These are phyloP conservation scores for Bradypus variegatus DNA, from an alignment of 2,797 vertebrate species.

Conservation along the genomic window DNA sequence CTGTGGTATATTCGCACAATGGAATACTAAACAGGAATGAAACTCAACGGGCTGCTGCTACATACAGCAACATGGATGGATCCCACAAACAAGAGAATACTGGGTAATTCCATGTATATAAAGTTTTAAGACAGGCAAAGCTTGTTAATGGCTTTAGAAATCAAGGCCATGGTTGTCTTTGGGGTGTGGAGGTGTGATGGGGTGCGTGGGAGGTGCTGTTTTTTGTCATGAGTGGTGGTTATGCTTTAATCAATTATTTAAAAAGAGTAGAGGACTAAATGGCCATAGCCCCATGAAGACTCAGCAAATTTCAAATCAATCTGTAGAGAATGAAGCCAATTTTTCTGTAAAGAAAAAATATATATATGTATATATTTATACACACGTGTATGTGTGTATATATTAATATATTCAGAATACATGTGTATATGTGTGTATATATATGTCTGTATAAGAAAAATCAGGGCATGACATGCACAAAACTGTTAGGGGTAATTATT, in stretches of 20 bases:
- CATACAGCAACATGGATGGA: no score
- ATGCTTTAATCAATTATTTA: no score
- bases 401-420: no score
- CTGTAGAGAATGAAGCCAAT: neutral
- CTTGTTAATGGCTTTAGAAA: neutral
- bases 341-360: neutral
- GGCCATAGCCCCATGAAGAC: neutral
- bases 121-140: neutral
- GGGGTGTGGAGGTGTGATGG: neutral
- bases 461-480: neutral
- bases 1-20: no score
- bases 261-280: neutral
- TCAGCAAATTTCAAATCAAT: neutral
- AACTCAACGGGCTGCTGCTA: no score
- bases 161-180: neutral
- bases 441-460: neutral
- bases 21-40: no score
- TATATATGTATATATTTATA: neutral
- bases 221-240: neutral
- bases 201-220: neutral
- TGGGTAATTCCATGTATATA: no score
- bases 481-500: neutral
- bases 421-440: no score
- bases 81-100: no score
- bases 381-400: no score